These are phyloP conservation scores for Oasisia sp. DNA, from an alignment of 2,888 invertebrate genomes.

Conservation along the genomic window DNA sequence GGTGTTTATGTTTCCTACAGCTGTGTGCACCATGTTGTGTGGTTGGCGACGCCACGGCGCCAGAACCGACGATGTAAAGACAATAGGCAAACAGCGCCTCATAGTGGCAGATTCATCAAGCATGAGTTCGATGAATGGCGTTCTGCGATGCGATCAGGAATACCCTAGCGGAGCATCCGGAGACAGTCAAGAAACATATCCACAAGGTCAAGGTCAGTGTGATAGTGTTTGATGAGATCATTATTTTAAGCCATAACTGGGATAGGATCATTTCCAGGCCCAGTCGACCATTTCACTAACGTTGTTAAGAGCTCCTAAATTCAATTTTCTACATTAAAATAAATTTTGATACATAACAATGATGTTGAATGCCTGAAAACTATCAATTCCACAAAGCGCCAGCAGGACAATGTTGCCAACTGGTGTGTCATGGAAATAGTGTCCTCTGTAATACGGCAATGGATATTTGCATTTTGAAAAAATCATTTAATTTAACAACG, in stretches of 20 bases:
- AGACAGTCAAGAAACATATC: background rate
- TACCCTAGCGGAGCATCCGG: background rate
- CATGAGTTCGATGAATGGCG: background rate
- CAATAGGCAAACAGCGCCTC: conserved; percentile 2
- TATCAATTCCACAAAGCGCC: too few species aligned
- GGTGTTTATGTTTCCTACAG: background rate
- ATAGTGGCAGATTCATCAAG: conserved; percentile 1
- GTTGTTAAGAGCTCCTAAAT: too few species aligned
- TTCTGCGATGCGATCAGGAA: background rate
- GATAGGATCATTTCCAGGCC: background rate
- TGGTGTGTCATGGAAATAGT: too few species aligned
- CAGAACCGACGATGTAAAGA: background rate
- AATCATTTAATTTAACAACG: too few species aligned
- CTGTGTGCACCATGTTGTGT: background rate
- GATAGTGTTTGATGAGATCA: background rate
- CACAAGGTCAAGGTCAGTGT: background rate
- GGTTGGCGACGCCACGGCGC: background rate
- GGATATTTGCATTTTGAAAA: too few species aligned
- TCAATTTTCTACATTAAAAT: too few species aligned
- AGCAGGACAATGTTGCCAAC: too few species aligned
- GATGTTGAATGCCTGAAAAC: too few species aligned
- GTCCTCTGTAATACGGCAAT: too few species aligned
- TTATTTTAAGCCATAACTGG: background rate
- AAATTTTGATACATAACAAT: too few species aligned
- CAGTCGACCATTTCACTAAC: too few species aligned